These are phyloP conservation scores for Mormyrops boulengeri DNA, from an alignment of 2,797 vertebrate genomes.

Conservation along the genomic window DNA sequence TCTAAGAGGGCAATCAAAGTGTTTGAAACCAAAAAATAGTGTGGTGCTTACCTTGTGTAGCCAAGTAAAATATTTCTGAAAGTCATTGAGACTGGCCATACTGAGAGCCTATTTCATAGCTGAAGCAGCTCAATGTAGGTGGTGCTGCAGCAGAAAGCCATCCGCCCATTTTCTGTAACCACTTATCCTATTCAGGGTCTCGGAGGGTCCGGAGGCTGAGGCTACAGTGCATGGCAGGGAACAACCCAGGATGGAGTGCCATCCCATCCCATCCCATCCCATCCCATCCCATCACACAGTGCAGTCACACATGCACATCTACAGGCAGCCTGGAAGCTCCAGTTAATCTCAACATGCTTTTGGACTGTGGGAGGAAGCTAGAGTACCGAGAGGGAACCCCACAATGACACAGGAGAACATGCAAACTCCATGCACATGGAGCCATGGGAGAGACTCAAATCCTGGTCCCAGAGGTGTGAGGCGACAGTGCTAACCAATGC, in stretches of 20 bases:
- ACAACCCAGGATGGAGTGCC: not conserved
- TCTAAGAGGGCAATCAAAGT: slow-evolving; percentile 30
- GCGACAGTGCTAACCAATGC: not conserved
- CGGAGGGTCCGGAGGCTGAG: not conserved
- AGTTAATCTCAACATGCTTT: not conserved
- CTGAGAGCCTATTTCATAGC: slow-evolving; percentile 77
- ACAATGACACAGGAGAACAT: not conserved
- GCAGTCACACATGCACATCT: not conserved
- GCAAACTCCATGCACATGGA: not conserved
- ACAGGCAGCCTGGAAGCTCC: not conserved
- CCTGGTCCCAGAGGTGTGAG: not conserved
- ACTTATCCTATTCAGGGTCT: not conserved
- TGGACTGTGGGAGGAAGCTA: not conserved
- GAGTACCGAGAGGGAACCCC: not conserved
- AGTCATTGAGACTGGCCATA: slow-evolving; percentile 91
- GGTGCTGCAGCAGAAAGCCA: slow-evolving; percentile 35
- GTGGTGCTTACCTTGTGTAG: slow-evolving; percentile 80
- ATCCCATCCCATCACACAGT: not conserved
- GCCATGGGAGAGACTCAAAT: not conserved
- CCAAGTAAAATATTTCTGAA: slow-evolving; percentile 93
- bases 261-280: not conserved
- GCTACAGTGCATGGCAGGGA: not conserved
- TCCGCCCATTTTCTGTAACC: not conserved
- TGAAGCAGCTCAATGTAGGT: slow-evolving; percentile 41
- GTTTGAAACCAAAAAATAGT: not conserved